Base-by-base conservation (phyloP, 1,140 invertebrate species). In the Schlechtendalia chinensis region DNA sequence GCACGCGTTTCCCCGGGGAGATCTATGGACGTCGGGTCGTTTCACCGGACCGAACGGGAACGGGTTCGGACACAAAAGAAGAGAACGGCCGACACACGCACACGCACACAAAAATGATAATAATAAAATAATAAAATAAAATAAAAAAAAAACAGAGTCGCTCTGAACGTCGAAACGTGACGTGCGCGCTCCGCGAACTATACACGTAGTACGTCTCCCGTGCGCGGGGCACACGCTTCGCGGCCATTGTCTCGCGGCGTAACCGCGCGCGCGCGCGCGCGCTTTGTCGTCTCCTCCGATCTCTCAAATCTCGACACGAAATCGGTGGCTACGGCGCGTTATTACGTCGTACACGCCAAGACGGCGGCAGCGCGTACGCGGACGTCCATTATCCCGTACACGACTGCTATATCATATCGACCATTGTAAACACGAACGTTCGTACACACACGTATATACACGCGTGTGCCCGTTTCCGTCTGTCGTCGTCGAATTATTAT, bases 141-240 rank as follows among this genome's bases (percentile, higher is more conserved):
- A n/a, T n/a, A n/a, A n/a, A n/a, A n/a, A n/a, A n/a, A 22, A 5
- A 63, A 16, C 32, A 39, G 61, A 32, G 59, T 16, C 17, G 61
- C 22, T 77, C 59, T 77, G 54, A 77, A 77, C 59, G 39, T 77
- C 53, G n/a, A 77, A 77, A 77, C 74, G 74, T 77, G 74, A 77
- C 74, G 74, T 77, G 54, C 45, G 32, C 32, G 74, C 59, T 56
- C 74, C 45, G 59, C 74, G 59, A 77, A 77, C 54, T n/a, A n/a
- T 39, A 39, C 32, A 39, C 32, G 32, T 39, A n/a, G 32, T 8
- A 3, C 32, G 32, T 39, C 32, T 39, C 8, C n/a, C 8, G 74
- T 12, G 4, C 32, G 65, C 17, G 24, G 71, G 29, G 54, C 72
- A 75, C 54, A 75, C n/a, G n/a, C 56, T 77, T 59, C 29, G 74